A percentile compares a stretch with the other conserved stretches of the same genome.
Evolutionary conservation across 2,888 invertebrate species (phyloP).

Genomic region (Plusia festucae): DNA sequence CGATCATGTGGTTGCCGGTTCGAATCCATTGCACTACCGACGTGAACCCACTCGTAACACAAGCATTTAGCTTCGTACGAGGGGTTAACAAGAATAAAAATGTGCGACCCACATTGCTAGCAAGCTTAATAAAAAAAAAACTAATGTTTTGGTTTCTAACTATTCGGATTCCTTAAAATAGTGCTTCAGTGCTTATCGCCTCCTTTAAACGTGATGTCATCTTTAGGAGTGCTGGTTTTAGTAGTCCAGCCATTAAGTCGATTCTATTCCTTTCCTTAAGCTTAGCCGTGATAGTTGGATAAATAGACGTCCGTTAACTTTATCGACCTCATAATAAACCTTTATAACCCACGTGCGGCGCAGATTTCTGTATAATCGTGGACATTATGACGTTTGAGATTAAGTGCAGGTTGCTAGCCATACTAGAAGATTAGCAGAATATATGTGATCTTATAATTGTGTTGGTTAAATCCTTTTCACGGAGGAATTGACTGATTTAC

Average conservation of each 20-base stretch:
- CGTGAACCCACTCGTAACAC: too few species aligned
- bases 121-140: too few species aligned
- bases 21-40: too few species aligned
- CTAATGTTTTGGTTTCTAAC: too few species aligned
- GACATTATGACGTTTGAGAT: conserved; percentile 51
- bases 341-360: conserved; percentile 53
- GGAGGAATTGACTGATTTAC: conserved; percentile 16
- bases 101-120: too few species aligned
- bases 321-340: conserved; percentile 57
- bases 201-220: conserved; percentile 23
- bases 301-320: conserved; percentile 53
- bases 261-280: conserved; percentile 44
- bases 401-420: conserved; percentile 47
- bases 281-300: conserved; percentile 50
- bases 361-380: conserved; percentile 52
- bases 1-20: too few species aligned
- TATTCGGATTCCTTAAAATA: background rate
- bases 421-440: conserved; percentile 50
- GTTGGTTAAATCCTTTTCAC: conserved; percentile 40
- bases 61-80: too few species aligned
- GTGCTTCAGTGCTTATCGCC: background rate
- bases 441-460: conserved; percentile 53
- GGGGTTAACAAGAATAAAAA: too few species aligned
- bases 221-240: conserved; percentile 43
- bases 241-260: conserved; percentile 45